Percentiles rank a stretch among this genome's conserved stretches.
Conservation (phyloP, 2,888 invertebrate genomes). For the Hylaea fasciaria region DNA sequence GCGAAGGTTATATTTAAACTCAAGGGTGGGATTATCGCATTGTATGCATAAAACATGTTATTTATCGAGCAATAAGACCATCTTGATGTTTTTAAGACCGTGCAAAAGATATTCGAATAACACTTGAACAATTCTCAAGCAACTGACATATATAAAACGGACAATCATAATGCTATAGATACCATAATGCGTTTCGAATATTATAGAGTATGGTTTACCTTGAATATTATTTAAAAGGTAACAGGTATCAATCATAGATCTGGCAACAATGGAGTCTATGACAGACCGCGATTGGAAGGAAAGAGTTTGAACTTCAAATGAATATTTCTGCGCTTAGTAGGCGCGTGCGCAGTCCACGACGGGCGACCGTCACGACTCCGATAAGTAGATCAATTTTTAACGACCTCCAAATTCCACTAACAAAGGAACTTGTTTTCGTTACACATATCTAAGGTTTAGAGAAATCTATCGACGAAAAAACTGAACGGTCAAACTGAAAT, state of each 20-base stretch:
- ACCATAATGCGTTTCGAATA: constrained; percentile 31
- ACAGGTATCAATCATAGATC: constrained; percentile 74
- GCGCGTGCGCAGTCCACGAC: constrained; percentile 76
- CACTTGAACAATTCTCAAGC: constrained; percentile 10
- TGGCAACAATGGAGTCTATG: constrained; percentile 73
- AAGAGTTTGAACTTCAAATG: constrained; percentile 57
- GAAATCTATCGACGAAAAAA: constrained; percentile 15
- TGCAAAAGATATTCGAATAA: constrained; percentile 19
- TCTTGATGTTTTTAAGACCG: constrained; percentile 25
- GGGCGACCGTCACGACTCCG: constrained; percentile 71
- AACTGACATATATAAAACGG: constrained; percentile 6
- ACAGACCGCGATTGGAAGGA: constrained; percentile 46
- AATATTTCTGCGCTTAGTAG: constrained; percentile 58
- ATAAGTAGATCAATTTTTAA: constrained; percentile 71
- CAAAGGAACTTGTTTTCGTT: constrained; percentile 45
- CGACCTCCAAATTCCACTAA: constrained; percentile 63
- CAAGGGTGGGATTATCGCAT: constrained; percentile 68
- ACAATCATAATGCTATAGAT: constrained; percentile 11
- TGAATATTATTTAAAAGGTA: constrained; percentile 60
- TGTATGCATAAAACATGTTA: constrained; percentile 54
- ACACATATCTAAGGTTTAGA: constrained; percentile 28
- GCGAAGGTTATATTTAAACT: constrained; percentile 61
- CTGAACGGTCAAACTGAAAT: not conserved
- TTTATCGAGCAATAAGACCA: constrained; percentile 41
- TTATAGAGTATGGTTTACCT: constrained; percentile 59